Base-by-base conservation (phyloP, 2,888 invertebrate genomes). In the Agrochola lychnidis region DNA sequence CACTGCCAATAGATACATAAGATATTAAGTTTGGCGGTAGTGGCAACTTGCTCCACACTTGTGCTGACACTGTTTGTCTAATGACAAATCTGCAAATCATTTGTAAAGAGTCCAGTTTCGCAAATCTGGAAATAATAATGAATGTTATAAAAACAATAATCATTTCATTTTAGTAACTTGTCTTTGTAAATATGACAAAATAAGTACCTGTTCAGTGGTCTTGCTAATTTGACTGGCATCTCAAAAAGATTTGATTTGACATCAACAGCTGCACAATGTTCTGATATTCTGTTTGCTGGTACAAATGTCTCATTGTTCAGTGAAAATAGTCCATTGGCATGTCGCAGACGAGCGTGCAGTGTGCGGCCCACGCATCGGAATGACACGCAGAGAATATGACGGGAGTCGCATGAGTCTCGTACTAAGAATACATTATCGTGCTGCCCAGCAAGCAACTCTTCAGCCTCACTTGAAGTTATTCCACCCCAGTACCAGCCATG, bases 401-500 rank as follows among this genome's bases (percentile, higher is more conserved):
- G 94, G n/a, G 94, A 95, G 88, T 98, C 98, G 79, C 98, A 98
- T 22, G 98, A 98, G 92, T 98, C 98, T 84, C 98, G 95, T 3
- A 98, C 98, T 85, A 98, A 96, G 91, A 98, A 98, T 6, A 98
- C 97, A 90, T 98, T 98, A 90, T 98, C 98, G 83, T 98, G 97
- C 91, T 98, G 97, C 79, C 97, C 97, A 78, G 97, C 94, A 78
- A 98, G 94, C 83, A 97, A 97, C 85, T 97, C 97, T 90, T 98
- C 98, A 22, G 98, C 98, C 90, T 98, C 98, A 88, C 97, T 97
- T 89, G 98, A 97, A 45, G 97, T 97, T 86, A 98, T 97, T 53
- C 98, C 97, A 75, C 98, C 98, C 98, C 98, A 98, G 91, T 98
- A 98, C 98, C 98, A 98, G 71, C 96, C 96, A 92, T 96, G 95